Evolutionary conservation across 2,888 invertebrate species (phyloP), one percentile per base, ranked within the genome.

Genomic region (Dasypolia templi): DNA sequence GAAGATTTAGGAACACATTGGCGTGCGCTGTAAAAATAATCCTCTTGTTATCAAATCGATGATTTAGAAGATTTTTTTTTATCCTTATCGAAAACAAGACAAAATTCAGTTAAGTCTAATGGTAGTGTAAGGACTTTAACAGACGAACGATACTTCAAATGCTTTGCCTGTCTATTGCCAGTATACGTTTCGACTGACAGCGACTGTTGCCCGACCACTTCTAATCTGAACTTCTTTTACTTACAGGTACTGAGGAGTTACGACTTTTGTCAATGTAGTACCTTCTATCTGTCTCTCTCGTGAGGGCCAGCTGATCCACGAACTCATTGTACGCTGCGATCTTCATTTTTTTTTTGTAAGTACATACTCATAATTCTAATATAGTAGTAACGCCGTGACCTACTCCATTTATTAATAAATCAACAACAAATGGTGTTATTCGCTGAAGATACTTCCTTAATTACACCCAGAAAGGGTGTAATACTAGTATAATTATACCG

Each of bases 401-500:
- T n/a, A n/a, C n/a, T n/a, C n/a, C n/a, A n/a, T n/a, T n/a, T n/a
- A n/a, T n/a, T n/a, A n/a, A n/a, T n/a, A n/a, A n/a, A n/a, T 35
- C 35, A 2, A 35, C 3, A 2, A 35, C 3, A 35, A 5, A 35
- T 5, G 35, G 35, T 3, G 35, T 5, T 35, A 35, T 35, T 39
- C 1, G 7, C 26, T 19, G 11, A 61, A 51, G 29, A n/a, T 26
- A n/a, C 55, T 56, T 35, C 29, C 19, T n/a, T 39, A 22, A 56
- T n/a, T 17, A 11, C 35, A 32, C 67, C 61, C 51, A 26, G 51
- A 64, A 32, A 26, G 9, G n/a, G n/a, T 65, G 44, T 77, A 62
- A 82, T 70, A 56, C 17, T 82, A 78, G n/a, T n/a, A n/a, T n/a
- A n/a, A 82, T 77, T 65, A 82, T 22, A 32, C 2, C 0, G 5